Base-by-base conservation (phyloP, 2,888 invertebrate genomes). In the Gastracanthus pulcherrimus region DNA sequence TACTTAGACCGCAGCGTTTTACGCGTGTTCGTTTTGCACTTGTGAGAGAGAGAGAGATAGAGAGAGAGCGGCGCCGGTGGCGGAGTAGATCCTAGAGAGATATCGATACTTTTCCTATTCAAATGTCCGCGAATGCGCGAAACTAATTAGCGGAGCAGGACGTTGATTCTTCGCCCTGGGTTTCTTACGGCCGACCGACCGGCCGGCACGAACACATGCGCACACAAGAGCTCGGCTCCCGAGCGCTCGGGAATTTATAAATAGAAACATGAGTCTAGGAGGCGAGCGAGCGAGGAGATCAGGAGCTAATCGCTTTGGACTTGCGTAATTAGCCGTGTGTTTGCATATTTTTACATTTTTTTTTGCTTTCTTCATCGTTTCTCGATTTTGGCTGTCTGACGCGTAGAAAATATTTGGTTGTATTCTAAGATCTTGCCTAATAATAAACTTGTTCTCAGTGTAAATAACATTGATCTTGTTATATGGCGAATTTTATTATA, bases 121-220 rank as follows among this genome's bases (percentile, higher is more conserved):
- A 80, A 80, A 80, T 62, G 80, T 80, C 80, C 64, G 69, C 62
- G 80, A 75, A 80, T 80, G 80, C 75, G 80, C 80, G 80, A 80
- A 80, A 80, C 80, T 80, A 80, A 80, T 80, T 80, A 80, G 80
- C 69, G 5, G 60, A 41, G 48, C 75, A 51, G 58, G 72, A 67
- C 62, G 71, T 71, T 51, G 78, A 78, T 78, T 71, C 71, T 60
- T 62, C 51, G 55, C 23, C n/a, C 19, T 11, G 4, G 13, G 5
- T 36, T 51, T 51, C 38, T 66, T 51, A 51, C 38, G 58, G 23
- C n/a, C n/a, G n/a, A n/a, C n/a, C n/a, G n/a, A n/a, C n/a, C n/a
- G n/a, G n/a, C n/a, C n/a, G n/a, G n/a, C n/a, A n/a, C n/a, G n/a
- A n/a, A n/a, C n/a, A n/a, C n/a, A n/a, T n/a, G n/a, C n/a, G n/a